Evolutionary conservation across 2,797 vertebrate genomes (phyloP), one percentile per base, ranked within the genome.

Genomic region (Petrocephalus sullivani): DNA sequence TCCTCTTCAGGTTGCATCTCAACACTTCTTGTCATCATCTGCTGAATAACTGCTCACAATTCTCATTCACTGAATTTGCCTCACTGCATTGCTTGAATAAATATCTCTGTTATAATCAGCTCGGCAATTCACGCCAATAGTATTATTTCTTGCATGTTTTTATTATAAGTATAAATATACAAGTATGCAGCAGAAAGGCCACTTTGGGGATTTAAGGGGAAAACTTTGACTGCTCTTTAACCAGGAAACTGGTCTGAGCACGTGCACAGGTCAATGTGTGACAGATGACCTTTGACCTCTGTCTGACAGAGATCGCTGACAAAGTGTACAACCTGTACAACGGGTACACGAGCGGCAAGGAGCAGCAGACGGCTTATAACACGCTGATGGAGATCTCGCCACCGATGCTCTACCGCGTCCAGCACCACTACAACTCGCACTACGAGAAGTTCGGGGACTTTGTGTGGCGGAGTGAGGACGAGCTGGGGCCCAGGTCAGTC

Each of bases 371-470:
- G 0, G 98, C 98, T 91, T 99, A 99, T 93, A 99, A 99, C 94
- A 99, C 96, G 0, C 93, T 99, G 88, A 99, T 99, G 98, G 98
- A 99, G 91, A 96, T 99, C 88, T 95, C 98, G 0, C 94, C 98
- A 0, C 97, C 98, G 0, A 96, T 98, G 95, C 95, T 99, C 0
- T 97, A 98, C 91, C 95, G 98, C n/a, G 96, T 99, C 54, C 98
- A 99, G 92, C 97, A 99, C 90, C 98, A 99, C 93, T 99, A 99
- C 96, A 98, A 99, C 89, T 97, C 97, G 6, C 98, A 98, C 93
- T 99, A 99, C 0, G 98, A 99, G 93, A 99, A 99, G 93, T 99
- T 99, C n/a, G 98, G 98, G 2, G 98, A 99, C 93, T 99, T 99
- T 0, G 97, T 98, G 53, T 99, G 98, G 98, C 96, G 98, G 78